Conservation (phyloP, 53 echinoderm and acorn worm genomes). For the Paelopatides confundens region DNA sequence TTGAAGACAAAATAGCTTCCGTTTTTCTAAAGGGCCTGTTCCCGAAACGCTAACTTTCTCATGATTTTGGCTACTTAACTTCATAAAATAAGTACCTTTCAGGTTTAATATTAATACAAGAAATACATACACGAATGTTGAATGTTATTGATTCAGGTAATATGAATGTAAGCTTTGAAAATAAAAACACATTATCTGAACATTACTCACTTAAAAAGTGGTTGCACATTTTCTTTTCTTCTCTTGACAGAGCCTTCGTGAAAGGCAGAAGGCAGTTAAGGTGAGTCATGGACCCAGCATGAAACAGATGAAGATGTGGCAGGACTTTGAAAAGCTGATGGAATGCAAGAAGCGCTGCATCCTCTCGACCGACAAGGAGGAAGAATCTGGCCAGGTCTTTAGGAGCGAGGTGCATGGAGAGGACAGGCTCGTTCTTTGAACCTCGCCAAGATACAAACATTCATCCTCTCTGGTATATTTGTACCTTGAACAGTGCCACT, state of each 20-base stretch:
- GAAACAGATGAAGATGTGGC: slow-evolving; percentile 99
- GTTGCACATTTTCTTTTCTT: neutral
- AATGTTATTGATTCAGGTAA: too few relatives aligned
- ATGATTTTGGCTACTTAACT: too few relatives aligned
- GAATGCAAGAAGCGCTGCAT: slow-evolving; percentile 93
- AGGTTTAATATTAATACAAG: too few relatives aligned
- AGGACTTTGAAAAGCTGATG: slow-evolving; percentile 93
- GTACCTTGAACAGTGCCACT: too few relatives aligned
- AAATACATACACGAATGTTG: too few relatives aligned
- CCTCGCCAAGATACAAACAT: neutral
- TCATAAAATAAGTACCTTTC: too few relatives aligned
- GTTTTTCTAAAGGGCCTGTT: too few relatives aligned
- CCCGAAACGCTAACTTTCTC: too few relatives aligned
- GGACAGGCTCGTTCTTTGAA: slow-evolving; percentile 85
- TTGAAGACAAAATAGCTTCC: too few relatives aligned
- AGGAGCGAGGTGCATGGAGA: slow-evolving; percentile 81
- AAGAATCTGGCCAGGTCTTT: slow-evolving; percentile 71
- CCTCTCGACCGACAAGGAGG: slow-evolving; percentile 43
- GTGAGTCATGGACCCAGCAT: slow-evolving; percentile 99
- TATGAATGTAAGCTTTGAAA: too few relatives aligned
- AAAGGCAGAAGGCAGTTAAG: slow-evolving; percentile 94
- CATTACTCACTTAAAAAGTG: neutral
- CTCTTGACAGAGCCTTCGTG: slow-evolving; percentile 85
- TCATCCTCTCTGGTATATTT: too few relatives aligned
- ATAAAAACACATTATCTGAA: neutral